Percentiles rank a stretch among this genome's conserved stretches.
Evolutionary conservation across 2,888 invertebrate genomes (phyloP).

Genomic region (Tupiocoris notatus): DNA sequence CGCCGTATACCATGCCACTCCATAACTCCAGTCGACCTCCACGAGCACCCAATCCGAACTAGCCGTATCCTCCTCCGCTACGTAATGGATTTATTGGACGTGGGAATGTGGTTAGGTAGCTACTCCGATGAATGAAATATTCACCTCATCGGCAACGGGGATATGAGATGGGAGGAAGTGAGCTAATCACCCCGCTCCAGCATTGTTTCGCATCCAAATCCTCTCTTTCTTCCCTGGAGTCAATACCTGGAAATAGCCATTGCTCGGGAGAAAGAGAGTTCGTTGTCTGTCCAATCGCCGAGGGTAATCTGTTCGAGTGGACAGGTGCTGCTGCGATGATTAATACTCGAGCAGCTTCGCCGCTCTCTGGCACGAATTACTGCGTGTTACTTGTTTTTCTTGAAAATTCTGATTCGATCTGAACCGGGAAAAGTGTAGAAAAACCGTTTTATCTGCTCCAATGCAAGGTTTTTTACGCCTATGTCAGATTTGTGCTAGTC

Average conservation of each 20-base stretch:
- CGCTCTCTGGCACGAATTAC: too few species aligned
- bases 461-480: too few species aligned
- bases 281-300: background rate
- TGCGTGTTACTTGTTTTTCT: too few species aligned
- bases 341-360: background rate
- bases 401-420: too few species aligned
- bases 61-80: background rate
- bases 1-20: too few species aligned
- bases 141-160: background rate
- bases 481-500: too few species aligned
- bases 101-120: background rate
- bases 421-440: too few species aligned
- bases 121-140: background rate
- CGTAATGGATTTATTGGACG: background rate
- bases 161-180: too few species aligned
- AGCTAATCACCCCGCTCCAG: background rate
- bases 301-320: background rate
- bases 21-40: too few species aligned
- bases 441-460: too few species aligned
- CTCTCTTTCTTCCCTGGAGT: background rate
- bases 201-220: background rate
- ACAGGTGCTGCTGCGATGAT: background rate
- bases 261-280: background rate
- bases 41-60: too few species aligned
- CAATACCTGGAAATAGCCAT: background rate